Base-by-base conservation (phyloP, 2,888 invertebrate species). In the Rhaphigaster nebulosa region DNA sequence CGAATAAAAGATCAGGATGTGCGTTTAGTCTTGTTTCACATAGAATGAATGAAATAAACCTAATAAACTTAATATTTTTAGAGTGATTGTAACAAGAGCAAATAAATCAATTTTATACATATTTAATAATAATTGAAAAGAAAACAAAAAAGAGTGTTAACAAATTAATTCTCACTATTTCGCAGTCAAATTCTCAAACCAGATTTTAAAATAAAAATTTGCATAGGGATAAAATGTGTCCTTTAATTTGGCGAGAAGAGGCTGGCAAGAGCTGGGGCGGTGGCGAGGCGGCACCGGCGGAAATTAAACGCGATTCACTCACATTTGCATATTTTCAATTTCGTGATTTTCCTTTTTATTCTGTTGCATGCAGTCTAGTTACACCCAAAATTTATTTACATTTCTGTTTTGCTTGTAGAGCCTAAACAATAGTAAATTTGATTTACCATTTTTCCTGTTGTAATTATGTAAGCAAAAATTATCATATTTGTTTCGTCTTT, bases 311-410 rank as follows among this genome's bases (percentile, higher is more conserved):
- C 38, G 20, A 76, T 3, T 38, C 70, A 8, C 34, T 18, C 34
- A 34, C 38, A 76, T 76, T 76, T 76, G 70, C 70, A 76, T 76
- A 76, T 76, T 76, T 76, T 76, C 70, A 76, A 76, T 76, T 76
- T 38, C 34, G 23, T 38, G 70, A 76, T 76, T 38, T 38, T 65
- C 29, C 65, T 34, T 65, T 65, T 76, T 18, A 38, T 38, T 12
- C 34, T 20, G 20, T 38, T 34, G 70, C 70, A 38, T 6, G 20
- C 70, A 38, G 20, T 8, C 29, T 20, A 20, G 70, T 76, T 38
- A 20, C 20, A 10, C 18, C 23, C 6, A 38, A 38, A 76, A 8
- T 76, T 18, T 76, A 76, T 76, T 76, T 38, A 76, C 20, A 34
- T 34, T 38, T 76, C 34, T 76, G 20, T 76, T 38, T 20, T 10